Base-by-base conservation (phyloP, 2,888 invertebrate species). In the Drosophila subquinaria region DNA sequence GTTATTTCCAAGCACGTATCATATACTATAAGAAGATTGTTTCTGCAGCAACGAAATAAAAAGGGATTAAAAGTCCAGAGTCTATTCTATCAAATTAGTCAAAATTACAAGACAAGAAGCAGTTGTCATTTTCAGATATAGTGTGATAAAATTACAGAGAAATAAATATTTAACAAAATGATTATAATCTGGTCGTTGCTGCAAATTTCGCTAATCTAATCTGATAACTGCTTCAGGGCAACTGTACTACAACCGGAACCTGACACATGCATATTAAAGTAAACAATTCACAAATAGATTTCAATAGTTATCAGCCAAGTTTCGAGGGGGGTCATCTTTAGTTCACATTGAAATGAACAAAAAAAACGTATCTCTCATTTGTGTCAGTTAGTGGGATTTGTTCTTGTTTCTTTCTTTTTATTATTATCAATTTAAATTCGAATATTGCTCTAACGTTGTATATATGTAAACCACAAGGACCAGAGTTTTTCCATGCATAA, bases 391-490 rank as follows among this genome's bases (percentile, higher is more conserved):
- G 51, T 79, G 65, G 67, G 53, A 52, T 77, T 62, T 42, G 56
- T 45, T 68, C 43, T 51, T 63, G 43, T 45, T 55, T 52, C 59
- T n/a, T 36, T 50, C 35, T 48, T 56, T 33, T 53, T 53, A 79
- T 87, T 89, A 87, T 84, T 87, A 84, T 88, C 88, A 84, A 79
- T 82, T 84, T 84, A 89, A 84, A 89, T 84, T 84, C 84, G 84
- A 89, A 84, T 84, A 84, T 84, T 84, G 84, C 89, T 84, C 84
- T 85, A 89, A 76, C 71, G 56, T 76, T 89, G 69, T 87, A 84
- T 79, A 71, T 65, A n/a, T n/a, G n/a, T n/a, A 81, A 75, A 64
- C 79, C 85, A 69, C 69, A 85, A 82, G 68, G 76, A 69, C 48
- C 60, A 64, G 53, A 48, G 45, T 23, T 59, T 66, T 62, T 53